These are phyloP conservation scores for Cololabis saira DNA, from an alignment of 2,113 vertebrate genomes.

Conservation along the genomic window DNA sequence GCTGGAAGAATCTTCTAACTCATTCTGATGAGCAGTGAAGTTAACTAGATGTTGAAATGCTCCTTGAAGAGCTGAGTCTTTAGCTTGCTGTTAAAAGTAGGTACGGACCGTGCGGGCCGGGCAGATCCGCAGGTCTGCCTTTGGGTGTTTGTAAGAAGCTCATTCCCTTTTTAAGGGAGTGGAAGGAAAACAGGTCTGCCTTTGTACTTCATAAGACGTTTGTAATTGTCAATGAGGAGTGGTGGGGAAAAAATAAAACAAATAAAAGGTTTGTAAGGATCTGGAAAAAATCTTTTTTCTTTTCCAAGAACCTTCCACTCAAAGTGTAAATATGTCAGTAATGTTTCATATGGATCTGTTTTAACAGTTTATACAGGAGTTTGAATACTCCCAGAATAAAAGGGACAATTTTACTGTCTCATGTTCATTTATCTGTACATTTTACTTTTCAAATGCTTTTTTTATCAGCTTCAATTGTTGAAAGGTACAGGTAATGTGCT, in stretches of 20 bases:
- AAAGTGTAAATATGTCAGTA: too few relatives aligned
- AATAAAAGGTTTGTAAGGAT: not conserved
- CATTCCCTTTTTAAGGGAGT: too few relatives aligned
- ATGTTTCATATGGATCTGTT: not conserved
- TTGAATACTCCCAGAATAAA: not conserved
- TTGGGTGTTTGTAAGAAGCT: too few relatives aligned
- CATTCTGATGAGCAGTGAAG: too few relatives aligned
- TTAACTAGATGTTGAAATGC: too few relatives aligned
- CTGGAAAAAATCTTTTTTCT: not conserved
- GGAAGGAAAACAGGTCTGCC: too few relatives aligned
- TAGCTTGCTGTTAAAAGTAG: too few relatives aligned
- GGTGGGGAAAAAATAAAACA: not conserved
- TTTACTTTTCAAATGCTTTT: not conserved
- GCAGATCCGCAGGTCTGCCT: too few relatives aligned
- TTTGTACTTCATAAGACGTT: too few relatives aligned
- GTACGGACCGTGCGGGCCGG: too few relatives aligned
- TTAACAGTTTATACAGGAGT: not conserved
- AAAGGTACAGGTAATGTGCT: not conserved
- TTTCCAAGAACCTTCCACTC: not conserved
- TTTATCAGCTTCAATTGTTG: not conserved
- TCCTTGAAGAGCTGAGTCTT: too few relatives aligned
- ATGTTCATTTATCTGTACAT: not conserved
- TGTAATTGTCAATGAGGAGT: not conserved
- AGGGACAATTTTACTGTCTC: not conserved
- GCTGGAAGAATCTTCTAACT: too few relatives aligned